Percentiles rank a stretch among this genome's conserved stretches.
phyloP scores from a whole-genome alignment of 1,140 invertebrate species.

The Anadara kagoshimensis region DNA sequence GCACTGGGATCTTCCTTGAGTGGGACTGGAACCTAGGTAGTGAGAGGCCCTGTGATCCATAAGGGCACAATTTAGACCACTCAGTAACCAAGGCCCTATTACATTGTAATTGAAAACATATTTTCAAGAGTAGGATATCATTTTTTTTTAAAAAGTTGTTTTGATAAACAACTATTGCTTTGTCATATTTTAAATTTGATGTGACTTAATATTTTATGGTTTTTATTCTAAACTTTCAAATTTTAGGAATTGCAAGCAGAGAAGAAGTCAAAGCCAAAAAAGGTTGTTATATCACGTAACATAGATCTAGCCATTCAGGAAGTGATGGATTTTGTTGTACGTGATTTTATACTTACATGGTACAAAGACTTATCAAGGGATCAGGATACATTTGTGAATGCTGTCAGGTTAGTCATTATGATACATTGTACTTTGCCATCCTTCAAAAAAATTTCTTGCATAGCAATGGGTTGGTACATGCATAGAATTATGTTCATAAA shows the following conservation, averaged over 20 bases:
- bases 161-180: no score
- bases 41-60: no score
- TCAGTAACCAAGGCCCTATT: no score
- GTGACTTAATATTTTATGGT: no score
- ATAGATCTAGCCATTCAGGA: constrained; percentile 89
- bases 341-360: constrained; percentile 87
- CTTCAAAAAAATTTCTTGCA: not conserved
- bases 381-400: constrained; percentile 72
- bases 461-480: not conserved
- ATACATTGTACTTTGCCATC: not conserved
- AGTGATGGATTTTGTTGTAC: constrained; percentile 84
- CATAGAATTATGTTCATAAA: not conserved
- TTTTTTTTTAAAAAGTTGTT: no score
- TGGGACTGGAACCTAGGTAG: no score
- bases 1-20: no score
- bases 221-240: no score
- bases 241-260: constrained; percentile 52
- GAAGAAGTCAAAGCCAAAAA: constrained; percentile 29
- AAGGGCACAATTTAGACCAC: no score
- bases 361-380: constrained; percentile 81
- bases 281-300: constrained; percentile 77
- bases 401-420: constrained; percentile 72
- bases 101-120: no score
- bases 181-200: no score
- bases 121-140: no score